A percentile compares a stretch with the other conserved stretches of the same genome.
Conservation (phyloP, 2,797 vertebrate species). For the Tachyglossus aculeatus region DNA sequence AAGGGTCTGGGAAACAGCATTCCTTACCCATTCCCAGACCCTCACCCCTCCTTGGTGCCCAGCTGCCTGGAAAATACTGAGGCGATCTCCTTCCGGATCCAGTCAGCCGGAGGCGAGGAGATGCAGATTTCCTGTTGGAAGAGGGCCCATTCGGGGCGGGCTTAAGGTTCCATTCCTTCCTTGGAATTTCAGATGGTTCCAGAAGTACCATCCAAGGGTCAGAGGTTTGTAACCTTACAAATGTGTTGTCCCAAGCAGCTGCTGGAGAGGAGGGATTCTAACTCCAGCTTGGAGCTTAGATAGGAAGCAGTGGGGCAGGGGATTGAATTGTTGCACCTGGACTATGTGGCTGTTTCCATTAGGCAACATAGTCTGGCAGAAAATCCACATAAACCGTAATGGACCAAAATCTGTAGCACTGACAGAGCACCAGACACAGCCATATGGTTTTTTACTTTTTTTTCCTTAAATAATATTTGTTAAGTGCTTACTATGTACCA, state of each 20-base stretch:
- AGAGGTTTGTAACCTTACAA: not conserved
- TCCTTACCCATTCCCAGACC: not conserved
- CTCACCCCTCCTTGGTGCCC: not conserved
- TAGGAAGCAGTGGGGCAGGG: not conserved
- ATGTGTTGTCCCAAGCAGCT: not conserved
- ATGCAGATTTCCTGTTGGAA: fast-evolving
- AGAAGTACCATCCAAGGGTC: not conserved
- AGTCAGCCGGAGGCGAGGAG: not conserved
- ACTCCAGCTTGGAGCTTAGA: not conserved
- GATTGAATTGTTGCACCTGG: not conserved
- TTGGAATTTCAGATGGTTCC: not conserved
- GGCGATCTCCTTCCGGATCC: not conserved
- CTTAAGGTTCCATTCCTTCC: not conserved
- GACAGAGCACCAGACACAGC: too few relatives aligned
- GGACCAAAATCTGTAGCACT: too few relatives aligned
- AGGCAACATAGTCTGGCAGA: not conserved
- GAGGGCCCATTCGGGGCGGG: not conserved
- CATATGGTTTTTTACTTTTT: too few relatives aligned
- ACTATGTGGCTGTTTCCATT: not conserved
- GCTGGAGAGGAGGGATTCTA: not conserved
- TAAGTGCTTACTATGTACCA: too few relatives aligned
- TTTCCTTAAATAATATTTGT: too few relatives aligned
- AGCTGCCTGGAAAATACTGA: not conserved
- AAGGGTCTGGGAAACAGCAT: not conserved
- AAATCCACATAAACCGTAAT: not conserved